Base-by-base conservation (phyloP, 1,140 invertebrate genomes). In the Lasioglossum baleicum region DNA sequence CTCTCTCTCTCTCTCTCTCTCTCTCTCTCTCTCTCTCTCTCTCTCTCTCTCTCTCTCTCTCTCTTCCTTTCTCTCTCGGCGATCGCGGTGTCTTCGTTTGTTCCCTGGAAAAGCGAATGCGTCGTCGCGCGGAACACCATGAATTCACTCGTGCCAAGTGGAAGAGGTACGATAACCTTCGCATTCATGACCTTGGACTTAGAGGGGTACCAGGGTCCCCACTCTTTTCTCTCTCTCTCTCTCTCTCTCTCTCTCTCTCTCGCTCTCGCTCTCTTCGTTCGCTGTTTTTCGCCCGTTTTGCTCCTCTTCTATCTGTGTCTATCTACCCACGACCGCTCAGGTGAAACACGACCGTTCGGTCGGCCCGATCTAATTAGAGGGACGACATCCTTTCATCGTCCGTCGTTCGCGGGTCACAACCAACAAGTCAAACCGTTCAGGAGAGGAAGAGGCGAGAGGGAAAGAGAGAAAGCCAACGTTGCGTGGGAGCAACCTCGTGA, bases 121-220 rank as follows among this genome's bases (percentile, higher is more conserved):
- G 48, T 80, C 67, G 71, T 69, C 31, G 80, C 76, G 71, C n/a
- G 61, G 58, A 71, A 83, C 73, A 73, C 82, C 67, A 81, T 84
- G 87, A 87, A 89, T 85, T 84, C 65, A 70, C 75, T 72, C 80
- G 75, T 44, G 60, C 80, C 51, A 61, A 75, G 80, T 81, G 67
- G 82, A 68, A 81, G 67, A 88, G 81, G 88, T 87, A 82, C 90
- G 88, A 91, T 88, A 88, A 92, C 90, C 91, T 91, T 90, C 89
- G 87, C 81, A 86, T 89, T 90, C 84, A 75, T 88, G 90, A 91
- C 91, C 91, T 92, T 92, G 91, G 88, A 83, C 79, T 87, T 84
- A 81, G 79, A 64, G 77, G 80, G 13, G 63, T 76, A 76, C 65
- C 70, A 15, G 67, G 53, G 31, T 58, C 53, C 40, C 58, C 42